Evolutionary conservation across 2,797 vertebrate species (phyloP).

Genomic region (Spea hammondii): DNA sequence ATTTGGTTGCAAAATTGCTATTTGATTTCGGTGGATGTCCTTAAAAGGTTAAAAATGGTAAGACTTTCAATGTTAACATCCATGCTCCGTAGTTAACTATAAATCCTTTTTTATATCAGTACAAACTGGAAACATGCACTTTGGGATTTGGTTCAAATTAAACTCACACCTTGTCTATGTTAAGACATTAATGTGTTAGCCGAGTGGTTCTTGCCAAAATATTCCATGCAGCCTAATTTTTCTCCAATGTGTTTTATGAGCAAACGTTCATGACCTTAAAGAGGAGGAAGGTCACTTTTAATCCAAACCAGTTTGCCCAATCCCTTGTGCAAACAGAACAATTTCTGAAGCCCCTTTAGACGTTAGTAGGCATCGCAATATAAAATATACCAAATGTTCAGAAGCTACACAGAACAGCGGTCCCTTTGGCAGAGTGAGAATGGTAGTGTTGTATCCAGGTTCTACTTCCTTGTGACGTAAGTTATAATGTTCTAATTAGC

Average conservation of each 20-base stretch:
- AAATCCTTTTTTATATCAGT: slow-evolving; percentile 35
- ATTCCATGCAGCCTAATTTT: slow-evolving; percentile 47
- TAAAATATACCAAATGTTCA: slow-evolving; percentile 50
- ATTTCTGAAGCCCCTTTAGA: slow-evolving; percentile 45
- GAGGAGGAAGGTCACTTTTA: slow-evolving; percentile 49
- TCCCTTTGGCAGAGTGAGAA: slow-evolving; percentile 52
- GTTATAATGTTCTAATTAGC: slow-evolving; percentile 35
- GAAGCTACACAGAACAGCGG: slow-evolving; percentile 46
- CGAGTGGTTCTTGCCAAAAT: slow-evolving; percentile 45
- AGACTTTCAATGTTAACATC: neutral
- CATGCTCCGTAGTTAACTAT: slow-evolving; percentile 25
- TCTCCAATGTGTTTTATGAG: slow-evolving; percentile 51
- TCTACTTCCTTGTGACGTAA: slow-evolving; percentile 51
- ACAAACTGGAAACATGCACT: slow-evolving; percentile 39
- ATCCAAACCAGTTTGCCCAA: slow-evolving; percentile 54
- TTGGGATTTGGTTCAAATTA: slow-evolving; percentile 49
- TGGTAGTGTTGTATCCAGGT: slow-evolving; percentile 51
- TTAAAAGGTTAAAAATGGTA: slow-evolving; percentile 16
- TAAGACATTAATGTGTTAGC: slow-evolving; percentile 52
- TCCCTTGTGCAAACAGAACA: slow-evolving; percentile 51
- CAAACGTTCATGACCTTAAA: slow-evolving; percentile 48
- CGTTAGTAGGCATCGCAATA: slow-evolving; percentile 33
- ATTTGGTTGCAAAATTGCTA: too few species aligned
- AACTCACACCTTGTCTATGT: slow-evolving; percentile 53
- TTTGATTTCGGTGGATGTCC: too few species aligned